Evolutionary conservation across 2,113 vertebrate genomes (phyloP), one percentile per base, ranked within the genome.

Genomic region (Chaetura pelagica): DNA sequence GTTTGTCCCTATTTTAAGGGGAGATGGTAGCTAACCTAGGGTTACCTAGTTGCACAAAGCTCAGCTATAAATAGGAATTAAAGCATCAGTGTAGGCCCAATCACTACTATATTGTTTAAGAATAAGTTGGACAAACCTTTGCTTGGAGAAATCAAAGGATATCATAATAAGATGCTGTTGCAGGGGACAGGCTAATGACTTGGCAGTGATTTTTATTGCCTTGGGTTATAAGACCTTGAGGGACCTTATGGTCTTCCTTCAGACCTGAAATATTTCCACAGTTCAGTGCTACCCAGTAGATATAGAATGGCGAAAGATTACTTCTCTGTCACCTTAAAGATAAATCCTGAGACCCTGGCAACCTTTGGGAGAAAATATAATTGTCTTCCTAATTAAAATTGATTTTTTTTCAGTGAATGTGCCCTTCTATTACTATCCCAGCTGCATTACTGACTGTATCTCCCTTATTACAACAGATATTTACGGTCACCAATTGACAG

Each of bases 311-410:
- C 55, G 77, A 94, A 97, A 93, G 93, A 97, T 95, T 97, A 84
- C 90, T 92, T 84, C 95, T 96, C 76, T 79, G 80, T 96, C 96
- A 97, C 94, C 95, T 96, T 94, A 92, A 85, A 96, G 91, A 97
- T 97, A 97, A 97, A 97, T 97, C 95, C 89, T 90, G 79, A 94
- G 95, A 96, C 96, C 79, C 72, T 97, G 95, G 95, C 84, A 95
- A 97, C 90, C 92, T 96, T 96, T 96, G 95, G 91, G 93, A 92
- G 89, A 93, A 96, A 97, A 96, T 93, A 97, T 97, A 97, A 97
- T 97, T 97, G 96, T 97, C 95, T 97, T 97, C 94, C 96, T 97
- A 97, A 97, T 97, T 97, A 97, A 97, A 97, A 97, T 97, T 97
- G 97, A 97, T 97, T 97, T 97, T 96, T 93, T 96, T 86, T 71